Evolutionary conservation across 2,113 vertebrate species (phyloP).

Genomic region (Eudyptes chrysolophus): DNA sequence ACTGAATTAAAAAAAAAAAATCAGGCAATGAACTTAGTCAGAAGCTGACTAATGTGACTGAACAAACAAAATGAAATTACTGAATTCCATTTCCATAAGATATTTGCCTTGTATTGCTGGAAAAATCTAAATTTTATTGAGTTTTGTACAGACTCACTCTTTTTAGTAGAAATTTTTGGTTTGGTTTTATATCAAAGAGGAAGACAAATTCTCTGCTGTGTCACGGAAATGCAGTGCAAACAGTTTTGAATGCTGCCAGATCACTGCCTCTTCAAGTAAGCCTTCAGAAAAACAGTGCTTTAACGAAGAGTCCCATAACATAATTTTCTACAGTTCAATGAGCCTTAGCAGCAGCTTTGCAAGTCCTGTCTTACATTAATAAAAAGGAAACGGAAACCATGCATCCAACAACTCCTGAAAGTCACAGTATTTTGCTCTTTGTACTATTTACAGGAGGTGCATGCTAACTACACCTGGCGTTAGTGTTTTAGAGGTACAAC

Average conservation of each 20-base stretch:
- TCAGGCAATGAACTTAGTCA: neutral
- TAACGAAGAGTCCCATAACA: fast-evolving
- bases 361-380: neutral
- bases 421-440: neutral
- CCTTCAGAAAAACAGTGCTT: neutral
- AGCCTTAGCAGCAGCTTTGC: neutral
- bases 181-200: neutral
- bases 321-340: neutral
- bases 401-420: neutral
- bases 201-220: neutral
- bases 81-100: neutral
- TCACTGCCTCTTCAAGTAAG: neutral
- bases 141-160: neutral
- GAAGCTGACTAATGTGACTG: neutral
- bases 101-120: neutral
- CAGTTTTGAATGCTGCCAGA: neutral
- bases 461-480: neutral
- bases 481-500: neutral
- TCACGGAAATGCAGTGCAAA: neutral
- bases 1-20: neutral
- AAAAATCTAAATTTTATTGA: neutral
- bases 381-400: neutral
- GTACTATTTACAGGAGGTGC: neutral
- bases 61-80: neutral
- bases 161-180: neutral